A percentile compares a stretch with the other conserved stretches of the same genome.
These are phyloP conservation scores for Nasua narica DNA, from an alignment of 2,797 vertebrate genomes.

Conservation along the genomic window DNA sequence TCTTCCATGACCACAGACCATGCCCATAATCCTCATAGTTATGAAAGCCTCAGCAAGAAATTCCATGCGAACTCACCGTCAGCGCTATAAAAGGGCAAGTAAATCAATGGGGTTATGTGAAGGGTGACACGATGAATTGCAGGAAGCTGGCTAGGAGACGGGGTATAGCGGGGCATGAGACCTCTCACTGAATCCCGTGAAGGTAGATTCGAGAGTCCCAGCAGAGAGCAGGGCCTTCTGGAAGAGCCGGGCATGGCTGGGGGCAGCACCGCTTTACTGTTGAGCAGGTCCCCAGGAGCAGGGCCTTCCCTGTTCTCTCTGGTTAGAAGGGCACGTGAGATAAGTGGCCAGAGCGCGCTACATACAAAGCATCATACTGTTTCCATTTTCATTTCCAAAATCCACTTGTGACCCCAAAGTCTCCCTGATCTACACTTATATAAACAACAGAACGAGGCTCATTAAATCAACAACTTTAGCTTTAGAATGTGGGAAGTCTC, in stretches of 20 bases:
- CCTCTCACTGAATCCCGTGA: neutral
- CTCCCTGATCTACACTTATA: neutral
- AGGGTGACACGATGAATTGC: neutral
- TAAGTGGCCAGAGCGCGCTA: neutral
- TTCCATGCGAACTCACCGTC: neutral
- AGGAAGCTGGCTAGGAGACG: neutral
- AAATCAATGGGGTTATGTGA: neutral
- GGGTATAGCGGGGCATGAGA: neutral
- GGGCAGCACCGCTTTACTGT: neutral
- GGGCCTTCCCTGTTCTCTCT: neutral
- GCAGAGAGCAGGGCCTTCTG: neutral
- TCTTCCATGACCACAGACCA: neutral
- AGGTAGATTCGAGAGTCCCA: neutral
- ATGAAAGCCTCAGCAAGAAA: neutral
- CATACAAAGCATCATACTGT: neutral
- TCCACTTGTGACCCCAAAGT: neutral
- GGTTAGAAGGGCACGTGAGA: neutral
- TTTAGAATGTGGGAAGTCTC: slow-evolving; percentile 50
- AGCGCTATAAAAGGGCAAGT: neutral
- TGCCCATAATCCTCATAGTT: neutral
- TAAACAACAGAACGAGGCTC: slow-evolving; percentile 52
- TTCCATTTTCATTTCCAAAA: slow-evolving; percentile 1
- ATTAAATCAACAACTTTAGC: slow-evolving; percentile 39
- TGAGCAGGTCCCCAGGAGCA: neutral
- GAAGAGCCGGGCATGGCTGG: neutral